Evolutionary conservation across 2,888 invertebrate species (phyloP), one percentile per base, ranked within the genome.

Genomic region (Laothoe populi): DNA sequence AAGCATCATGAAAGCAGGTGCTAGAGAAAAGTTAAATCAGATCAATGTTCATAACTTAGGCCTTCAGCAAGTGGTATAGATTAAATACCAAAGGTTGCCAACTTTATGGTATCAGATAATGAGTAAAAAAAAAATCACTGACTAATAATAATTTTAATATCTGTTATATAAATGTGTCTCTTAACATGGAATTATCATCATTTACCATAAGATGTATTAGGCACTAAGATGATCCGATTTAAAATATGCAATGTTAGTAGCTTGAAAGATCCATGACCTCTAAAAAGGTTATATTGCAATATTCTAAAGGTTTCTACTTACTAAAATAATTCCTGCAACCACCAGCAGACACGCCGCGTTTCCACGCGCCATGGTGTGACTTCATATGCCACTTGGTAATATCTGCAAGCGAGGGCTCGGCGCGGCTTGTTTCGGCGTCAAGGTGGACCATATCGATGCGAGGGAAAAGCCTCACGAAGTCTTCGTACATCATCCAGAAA

Each of bases 301-400:
- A 35, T 35, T 35, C 46, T 19, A 21, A 4, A 21, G n/a, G 23
- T 35, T 11, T 44, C 13, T 26, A 84, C 88, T 85, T 76, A 95
- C 96, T 94, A 80, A 95, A 95, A 83, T 97, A 96, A 86, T 98
- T 98, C 71, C 97, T 93, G 83, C 98, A 98, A 40, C 98, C 98
- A 2, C 98, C 98, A 0, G 98, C 97, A 0, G 97, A 95, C 0
- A 98, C 97, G 0, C 98, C 98, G 64, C 95, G 94, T 75, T 96
- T 95, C 98, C 98, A 98, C 31, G 95, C 95, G 0, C 97, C 97
- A 79, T 97, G 97, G 80, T 96, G 97, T 80, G 97, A 94, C 75
- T 96, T 95, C 95, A 97, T 96, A 81, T 97, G 96, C 98, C 98
- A 98, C 49, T 96, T 96, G 19, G 86, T 83, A 70, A 95, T 95